Percentiles rank a stretch among this genome's conserved stretches.
These are phyloP conservation scores for Artemia franciscana DNA, from an alignment of 1,140 invertebrate species.

Conservation along the genomic window DNA sequence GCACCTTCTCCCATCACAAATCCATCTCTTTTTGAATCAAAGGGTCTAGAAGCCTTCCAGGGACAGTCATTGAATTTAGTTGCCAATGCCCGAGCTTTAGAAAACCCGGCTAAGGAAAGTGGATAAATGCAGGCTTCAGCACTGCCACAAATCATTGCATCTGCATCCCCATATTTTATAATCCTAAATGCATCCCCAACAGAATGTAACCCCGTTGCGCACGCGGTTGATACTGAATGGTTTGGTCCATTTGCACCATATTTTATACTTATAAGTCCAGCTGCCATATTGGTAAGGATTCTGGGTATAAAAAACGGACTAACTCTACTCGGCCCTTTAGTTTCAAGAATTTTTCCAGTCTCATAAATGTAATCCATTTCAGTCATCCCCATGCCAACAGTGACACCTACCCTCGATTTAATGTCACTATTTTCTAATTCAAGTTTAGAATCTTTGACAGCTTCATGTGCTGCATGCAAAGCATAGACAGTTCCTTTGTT, in stretches of 20 bases:
- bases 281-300: conserved; percentile 83
- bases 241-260: conserved; percentile 80
- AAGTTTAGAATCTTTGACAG: conserved; percentile 32
- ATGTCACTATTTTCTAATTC: conserved; percentile 28
- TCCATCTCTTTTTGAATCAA: conserved; percentile 76
- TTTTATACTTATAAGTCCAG: conserved; percentile 76
- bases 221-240: conserved; percentile 86
- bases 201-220: conserved; percentile 76
- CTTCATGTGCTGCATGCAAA: conserved; percentile 66
- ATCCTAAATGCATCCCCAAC: conserved; percentile 67
- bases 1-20: conserved; percentile 97
- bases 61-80: conserved; percentile 30
- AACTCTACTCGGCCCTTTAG: conserved; percentile 58
- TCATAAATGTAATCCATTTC: conserved; percentile 68
- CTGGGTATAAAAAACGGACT: conserved; percentile 87
- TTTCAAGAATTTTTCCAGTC: conserved; percentile 43
- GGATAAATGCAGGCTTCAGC: conserved; percentile 75
- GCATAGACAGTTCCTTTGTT: conserved; percentile 55
- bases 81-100: not conserved
- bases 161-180: conserved; percentile 52
- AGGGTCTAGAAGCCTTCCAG: conserved; percentile 60
- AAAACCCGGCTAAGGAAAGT: conserved; percentile 47
- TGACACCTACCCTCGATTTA: conserved; percentile 48
- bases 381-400: conserved; percentile 85
- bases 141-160: conserved; percentile 88